Conservation (phyloP, 2,888 invertebrate species). For the Nymphalis polychloros region DNA sequence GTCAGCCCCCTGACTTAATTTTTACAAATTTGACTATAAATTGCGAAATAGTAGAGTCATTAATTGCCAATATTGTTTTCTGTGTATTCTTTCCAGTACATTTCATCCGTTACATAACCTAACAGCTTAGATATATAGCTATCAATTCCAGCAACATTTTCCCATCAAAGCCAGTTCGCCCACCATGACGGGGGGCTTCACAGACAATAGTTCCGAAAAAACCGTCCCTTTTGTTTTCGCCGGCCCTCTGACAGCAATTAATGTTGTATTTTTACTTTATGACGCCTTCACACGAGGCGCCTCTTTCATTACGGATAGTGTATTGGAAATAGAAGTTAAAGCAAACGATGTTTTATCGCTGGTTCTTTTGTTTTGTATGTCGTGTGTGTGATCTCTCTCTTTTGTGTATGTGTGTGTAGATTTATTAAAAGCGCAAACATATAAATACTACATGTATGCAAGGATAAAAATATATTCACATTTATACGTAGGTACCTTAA, state of each 20-base stretch:
- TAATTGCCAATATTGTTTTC: no score
- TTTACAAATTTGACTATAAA: no score
- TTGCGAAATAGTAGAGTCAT: no score
- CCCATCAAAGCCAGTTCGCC: constrained; percentile 46
- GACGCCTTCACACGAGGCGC: constrained; percentile 42
- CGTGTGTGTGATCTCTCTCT: background rate
- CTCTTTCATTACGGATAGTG: background rate
- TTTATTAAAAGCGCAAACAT: no score
- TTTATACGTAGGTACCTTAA: no score
- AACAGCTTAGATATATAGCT: constrained; percentile 24
- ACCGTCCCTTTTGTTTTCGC: constrained; percentile 64
- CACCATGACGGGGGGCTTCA: constrained; percentile 70
- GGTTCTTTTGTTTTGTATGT: background rate
- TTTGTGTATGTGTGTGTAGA: background rate
- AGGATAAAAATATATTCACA: no score
- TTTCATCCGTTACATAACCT: constrained; percentile 17
- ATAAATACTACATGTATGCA: no score
- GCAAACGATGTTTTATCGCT: background rate
- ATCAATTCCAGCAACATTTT: constrained; percentile 35
- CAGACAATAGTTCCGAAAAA: constrained; percentile 74
- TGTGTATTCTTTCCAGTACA: background rate
- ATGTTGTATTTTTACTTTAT: constrained; percentile 74
- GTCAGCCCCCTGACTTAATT: no score
- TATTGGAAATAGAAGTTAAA: background rate
- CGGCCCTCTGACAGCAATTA: constrained; percentile 73